A percentile compares a stretch with the other conserved stretches of the same genome.
Conservation (phyloP, 2,888 invertebrate species). For the Galeopsomyia nigrocyanea region DNA sequence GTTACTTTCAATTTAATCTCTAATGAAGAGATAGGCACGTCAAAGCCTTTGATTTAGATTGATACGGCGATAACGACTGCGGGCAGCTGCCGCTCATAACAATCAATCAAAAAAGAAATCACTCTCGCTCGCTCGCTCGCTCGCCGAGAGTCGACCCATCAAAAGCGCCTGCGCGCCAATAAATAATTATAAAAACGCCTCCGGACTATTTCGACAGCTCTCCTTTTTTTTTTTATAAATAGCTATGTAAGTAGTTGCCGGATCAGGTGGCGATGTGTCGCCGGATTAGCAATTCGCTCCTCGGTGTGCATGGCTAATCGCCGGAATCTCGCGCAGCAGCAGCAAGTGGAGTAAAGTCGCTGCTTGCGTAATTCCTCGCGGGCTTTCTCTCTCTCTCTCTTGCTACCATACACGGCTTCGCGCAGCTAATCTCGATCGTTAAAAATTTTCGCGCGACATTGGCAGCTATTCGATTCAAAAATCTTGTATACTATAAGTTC, state of each 20-base stretch:
- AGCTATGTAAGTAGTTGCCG: too few relatives aligned
- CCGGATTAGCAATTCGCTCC: slow-evolving; percentile 20
- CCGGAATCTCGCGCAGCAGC: slow-evolving; percentile 11
- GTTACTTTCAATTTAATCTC: slow-evolving; percentile 7
- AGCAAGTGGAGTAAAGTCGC: not conserved
- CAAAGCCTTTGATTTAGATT: slow-evolving; percentile 3
- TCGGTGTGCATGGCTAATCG: slow-evolving; percentile 2
- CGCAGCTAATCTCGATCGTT: slow-evolving; percentile 55
- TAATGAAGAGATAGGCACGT: slow-evolving; percentile 14
- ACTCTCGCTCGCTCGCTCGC: too few relatives aligned
- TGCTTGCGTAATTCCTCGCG: slow-evolving; percentile 18
- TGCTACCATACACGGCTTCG: slow-evolving; percentile 52
- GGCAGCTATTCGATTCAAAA: slow-evolving; percentile 50
- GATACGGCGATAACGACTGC: not conserved
- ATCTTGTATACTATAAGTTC: slow-evolving; percentile 30
- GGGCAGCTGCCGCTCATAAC: too few relatives aligned
- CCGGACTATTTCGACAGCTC: slow-evolving; percentile 3
- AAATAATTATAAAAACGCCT: slow-evolving; percentile 5
- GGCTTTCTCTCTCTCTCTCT: slow-evolving; percentile 39
- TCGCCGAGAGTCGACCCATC: too few relatives aligned
- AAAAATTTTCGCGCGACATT: slow-evolving; percentile 57
- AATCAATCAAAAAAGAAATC: slow-evolving; percentile 8
- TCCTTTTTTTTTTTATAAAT: too few relatives aligned
- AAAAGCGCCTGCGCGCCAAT: too few relatives aligned
- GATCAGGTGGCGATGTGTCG: not conserved